Evolutionary conservation across 2,888 invertebrate species (phyloP).

Genomic region (Branchellion lobata): DNA sequence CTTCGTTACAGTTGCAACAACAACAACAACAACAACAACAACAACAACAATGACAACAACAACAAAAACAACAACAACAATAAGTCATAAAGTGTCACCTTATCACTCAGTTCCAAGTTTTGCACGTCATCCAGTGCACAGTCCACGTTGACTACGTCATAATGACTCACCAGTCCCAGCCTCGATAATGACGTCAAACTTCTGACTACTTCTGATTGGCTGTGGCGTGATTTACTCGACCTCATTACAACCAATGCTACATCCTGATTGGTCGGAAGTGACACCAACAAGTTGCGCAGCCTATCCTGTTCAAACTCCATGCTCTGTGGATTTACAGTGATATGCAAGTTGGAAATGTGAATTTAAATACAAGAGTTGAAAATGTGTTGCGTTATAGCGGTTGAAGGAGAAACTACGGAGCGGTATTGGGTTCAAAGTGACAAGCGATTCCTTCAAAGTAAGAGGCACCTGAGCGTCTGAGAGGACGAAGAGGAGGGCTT

Average conservation of each 20-base stretch:
- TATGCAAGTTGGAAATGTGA: background rate
- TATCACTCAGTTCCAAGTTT: background rate
- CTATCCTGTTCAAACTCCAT: background rate
- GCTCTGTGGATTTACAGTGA: background rate
- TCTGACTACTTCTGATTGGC: background rate
- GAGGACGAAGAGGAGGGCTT: background rate
- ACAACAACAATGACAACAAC: no score
- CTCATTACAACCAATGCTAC: background rate
- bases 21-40: no score
- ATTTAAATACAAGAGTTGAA: no score
- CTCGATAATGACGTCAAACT: background rate
- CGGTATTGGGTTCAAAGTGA: no score
- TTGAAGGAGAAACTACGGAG: no score
- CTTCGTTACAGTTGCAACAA: no score
- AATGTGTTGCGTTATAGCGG: no score
- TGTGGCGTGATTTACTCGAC: background rate
- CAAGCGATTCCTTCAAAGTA: no score
- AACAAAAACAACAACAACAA: no score
- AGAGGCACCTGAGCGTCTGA: background rate
- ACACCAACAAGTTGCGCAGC: background rate
- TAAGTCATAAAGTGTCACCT: no score
- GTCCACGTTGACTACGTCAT: background rate
- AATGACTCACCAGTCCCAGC: background rate
- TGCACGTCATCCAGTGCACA: background rate
- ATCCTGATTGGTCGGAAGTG: background rate